These are phyloP conservation scores for Leptobrachium leishanense DNA, from an alignment of 2,113 vertebrate genomes.

Conservation along the genomic window DNA sequence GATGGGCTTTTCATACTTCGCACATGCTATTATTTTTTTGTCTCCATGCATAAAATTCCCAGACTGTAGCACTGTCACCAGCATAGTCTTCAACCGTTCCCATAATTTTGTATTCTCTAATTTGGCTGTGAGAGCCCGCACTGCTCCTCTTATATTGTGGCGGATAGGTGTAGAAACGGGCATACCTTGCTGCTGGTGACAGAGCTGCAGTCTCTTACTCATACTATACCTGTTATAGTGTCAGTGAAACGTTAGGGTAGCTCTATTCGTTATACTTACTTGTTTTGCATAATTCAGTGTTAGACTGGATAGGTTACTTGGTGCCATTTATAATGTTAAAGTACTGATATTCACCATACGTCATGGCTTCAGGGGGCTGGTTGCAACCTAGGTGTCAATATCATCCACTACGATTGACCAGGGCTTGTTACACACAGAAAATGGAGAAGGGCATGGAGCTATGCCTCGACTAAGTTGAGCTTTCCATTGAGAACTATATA, in stretches of 20 bases:
- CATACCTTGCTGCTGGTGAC: background rate
- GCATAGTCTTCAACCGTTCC: background rate
- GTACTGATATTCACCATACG: too few species aligned
- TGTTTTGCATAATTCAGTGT: conserved; percentile 26
- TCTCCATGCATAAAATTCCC: conserved; percentile 20
- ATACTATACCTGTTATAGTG: conserved; percentile 43
- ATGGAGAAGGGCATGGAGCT: too few species aligned
- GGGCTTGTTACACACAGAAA: too few species aligned
- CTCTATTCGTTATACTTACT: conserved; percentile 28
- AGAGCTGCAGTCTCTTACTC: background rate
- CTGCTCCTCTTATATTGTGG: too few species aligned
- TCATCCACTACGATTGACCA: too few species aligned
- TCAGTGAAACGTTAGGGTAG: conserved; percentile 19
- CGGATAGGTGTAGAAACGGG: background rate
- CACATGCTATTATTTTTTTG: conserved; percentile 25
- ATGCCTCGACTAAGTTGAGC: too few species aligned
- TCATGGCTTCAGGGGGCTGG: too few species aligned
- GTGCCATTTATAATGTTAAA: too few species aligned
- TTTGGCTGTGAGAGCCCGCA: too few species aligned
- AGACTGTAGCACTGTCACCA: conserved; percentile 9
- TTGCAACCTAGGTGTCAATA: too few species aligned
- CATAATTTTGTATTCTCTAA: too few species aligned
- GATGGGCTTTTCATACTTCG: conserved; percentile 26
- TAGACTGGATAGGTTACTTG: conserved; percentile 22
- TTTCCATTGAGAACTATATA: too few species aligned